phyloP scores from a whole-genome alignment of 2,888 invertebrate species.

The Kuschelorhynchus macadamiae region DNA sequence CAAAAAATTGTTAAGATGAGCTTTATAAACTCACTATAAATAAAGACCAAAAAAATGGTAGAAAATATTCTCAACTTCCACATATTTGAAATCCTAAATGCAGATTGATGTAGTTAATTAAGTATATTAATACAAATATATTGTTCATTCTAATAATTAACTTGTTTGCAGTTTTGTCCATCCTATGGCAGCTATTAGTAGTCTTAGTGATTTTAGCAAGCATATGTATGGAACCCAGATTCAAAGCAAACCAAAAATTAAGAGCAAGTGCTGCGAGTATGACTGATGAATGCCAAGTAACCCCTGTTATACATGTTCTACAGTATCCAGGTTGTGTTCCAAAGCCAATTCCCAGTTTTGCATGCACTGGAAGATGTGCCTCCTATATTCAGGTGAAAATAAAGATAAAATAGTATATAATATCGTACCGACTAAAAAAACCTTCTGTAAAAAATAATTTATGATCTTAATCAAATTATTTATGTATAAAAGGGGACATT shows the following conservation, averaged over 20 bases:
- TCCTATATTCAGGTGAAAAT: slow-evolving; percentile 88
- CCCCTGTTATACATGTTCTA: slow-evolving; percentile 91
- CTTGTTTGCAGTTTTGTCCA: slow-evolving; percentile 28
- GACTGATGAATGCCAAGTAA: slow-evolving; percentile 88
- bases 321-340: slow-evolving; percentile 93
- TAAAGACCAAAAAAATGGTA: too few relatives aligned
- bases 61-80: too few relatives aligned
- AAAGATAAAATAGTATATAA: too few relatives aligned
- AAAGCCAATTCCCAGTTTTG: slow-evolving; percentile 93
- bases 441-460: too few relatives aligned
- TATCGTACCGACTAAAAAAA: too few relatives aligned
- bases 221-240: slow-evolving; percentile 65
- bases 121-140: too few relatives aligned
- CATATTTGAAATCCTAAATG: too few relatives aligned
- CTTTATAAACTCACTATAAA: too few relatives aligned
- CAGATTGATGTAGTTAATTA: too few relatives aligned
- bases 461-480: background rate
- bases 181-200: slow-evolving; percentile 43
- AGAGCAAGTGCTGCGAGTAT: slow-evolving; percentile 64
- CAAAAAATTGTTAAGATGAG: too few relatives aligned
- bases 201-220: slow-evolving; percentile 60
- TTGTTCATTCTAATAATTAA: too few relatives aligned
- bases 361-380: slow-evolving; percentile 91
- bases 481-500: too few relatives aligned
- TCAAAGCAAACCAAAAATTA: slow-evolving; percentile 54